Conservation (phyloP, 2,888 invertebrate species). For the Brachypalpus laphriformis region DNA sequence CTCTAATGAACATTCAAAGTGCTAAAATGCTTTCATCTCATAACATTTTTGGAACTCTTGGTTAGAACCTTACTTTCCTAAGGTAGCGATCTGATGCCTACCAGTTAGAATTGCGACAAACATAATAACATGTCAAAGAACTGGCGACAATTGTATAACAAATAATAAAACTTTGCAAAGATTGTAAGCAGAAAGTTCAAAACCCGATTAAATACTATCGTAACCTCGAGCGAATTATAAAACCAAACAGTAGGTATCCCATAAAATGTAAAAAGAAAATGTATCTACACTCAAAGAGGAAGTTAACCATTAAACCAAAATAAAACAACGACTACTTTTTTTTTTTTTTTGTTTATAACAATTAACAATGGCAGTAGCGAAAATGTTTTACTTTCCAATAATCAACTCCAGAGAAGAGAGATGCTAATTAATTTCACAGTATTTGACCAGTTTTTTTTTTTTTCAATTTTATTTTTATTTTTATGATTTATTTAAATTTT, state of each 20-base stretch:
- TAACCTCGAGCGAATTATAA: background rate
- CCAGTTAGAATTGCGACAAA: too few species aligned
- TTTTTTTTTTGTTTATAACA: slow-evolving; percentile 21
- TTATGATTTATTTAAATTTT: slow-evolving; percentile 36
- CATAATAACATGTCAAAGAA: too few species aligned
- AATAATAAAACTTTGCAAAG: background rate
- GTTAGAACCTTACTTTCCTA: too few species aligned
- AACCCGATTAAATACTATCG: background rate
- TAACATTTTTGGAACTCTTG: too few species aligned
- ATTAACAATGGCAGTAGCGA: background rate
- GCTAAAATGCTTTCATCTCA: too few species aligned
- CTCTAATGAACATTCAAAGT: too few species aligned
- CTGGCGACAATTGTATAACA: too few species aligned
- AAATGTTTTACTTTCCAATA: slow-evolving; percentile 22
- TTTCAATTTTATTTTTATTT: slow-evolving; percentile 16
- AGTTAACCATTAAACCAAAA: background rate
- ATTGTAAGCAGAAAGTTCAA: background rate
- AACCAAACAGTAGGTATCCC: background rate
- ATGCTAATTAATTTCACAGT: slow-evolving; percentile 41
- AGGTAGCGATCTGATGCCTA: too few species aligned
- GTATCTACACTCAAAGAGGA: background rate
- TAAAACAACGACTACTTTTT: background rate
- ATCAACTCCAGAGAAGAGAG: background rate
- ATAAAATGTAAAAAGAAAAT: background rate
- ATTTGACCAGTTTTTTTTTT: slow-evolving; percentile 25